A percentile compares a stretch with the other conserved stretches of the same genome.
Conservation (phyloP, 2,888 invertebrate genomes). For the Drosophila paucipuncta region DNA sequence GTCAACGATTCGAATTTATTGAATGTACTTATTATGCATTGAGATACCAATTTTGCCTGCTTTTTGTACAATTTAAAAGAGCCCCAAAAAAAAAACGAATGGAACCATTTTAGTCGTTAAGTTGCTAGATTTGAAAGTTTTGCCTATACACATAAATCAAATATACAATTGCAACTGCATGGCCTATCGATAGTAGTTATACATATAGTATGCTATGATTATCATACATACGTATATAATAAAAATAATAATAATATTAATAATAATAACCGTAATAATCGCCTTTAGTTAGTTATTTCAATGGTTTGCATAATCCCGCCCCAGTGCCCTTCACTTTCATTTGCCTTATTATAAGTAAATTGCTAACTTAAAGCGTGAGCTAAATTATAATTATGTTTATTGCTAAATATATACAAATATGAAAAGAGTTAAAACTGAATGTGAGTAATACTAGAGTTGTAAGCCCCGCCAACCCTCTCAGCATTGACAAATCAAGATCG, state of each 20-base stretch:
- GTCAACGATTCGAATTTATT: constrained; percentile 77
- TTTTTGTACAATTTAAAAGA: constrained; percentile 59
- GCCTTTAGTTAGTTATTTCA: constrained; percentile 56
- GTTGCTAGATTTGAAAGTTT: constrained; percentile 74
- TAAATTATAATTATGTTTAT: constrained; percentile 68
- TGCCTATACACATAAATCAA: constrained; percentile 67
- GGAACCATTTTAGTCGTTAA: constrained; percentile 58
- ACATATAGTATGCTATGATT: constrained; percentile 3
- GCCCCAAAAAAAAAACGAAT: not conserved
- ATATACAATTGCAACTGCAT: constrained; percentile 53
- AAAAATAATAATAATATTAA: not conserved
- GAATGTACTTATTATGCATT: constrained; percentile 55
- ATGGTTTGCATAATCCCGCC: constrained; percentile 70
- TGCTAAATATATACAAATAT: constrained; percentile 45
- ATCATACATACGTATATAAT: constrained; percentile 13
- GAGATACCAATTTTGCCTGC: constrained; percentile 75
- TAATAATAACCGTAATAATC: constrained; percentile 38
- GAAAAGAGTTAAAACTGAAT: constrained; percentile 43
- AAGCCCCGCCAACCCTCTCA: constrained; percentile 6
- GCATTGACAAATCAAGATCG: not conserved
- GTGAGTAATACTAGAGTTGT: constrained; percentile 46
- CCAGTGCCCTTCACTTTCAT: constrained; percentile 83
- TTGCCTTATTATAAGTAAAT: constrained; percentile 82
- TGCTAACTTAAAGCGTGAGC: constrained; percentile 65
- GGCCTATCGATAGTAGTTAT: constrained; percentile 16